These are phyloP conservation scores for Chrysolina americana DNA, from an alignment of 2,888 invertebrate genomes.

Conservation along the genomic window DNA sequence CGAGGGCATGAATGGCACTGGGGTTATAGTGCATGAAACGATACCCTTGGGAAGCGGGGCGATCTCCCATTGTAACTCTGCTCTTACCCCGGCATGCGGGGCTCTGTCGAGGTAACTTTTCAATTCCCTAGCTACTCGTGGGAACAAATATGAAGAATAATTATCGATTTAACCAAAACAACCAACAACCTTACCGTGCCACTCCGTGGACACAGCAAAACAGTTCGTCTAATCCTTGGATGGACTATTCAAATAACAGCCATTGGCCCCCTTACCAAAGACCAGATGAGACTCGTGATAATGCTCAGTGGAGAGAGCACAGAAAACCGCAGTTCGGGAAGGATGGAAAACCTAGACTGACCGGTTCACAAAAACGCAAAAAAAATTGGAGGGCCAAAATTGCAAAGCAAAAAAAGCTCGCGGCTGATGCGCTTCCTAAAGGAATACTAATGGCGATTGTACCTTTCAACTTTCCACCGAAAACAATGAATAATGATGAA, in stretches of 20 bases:
- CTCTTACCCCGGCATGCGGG: conserved; percentile 17
- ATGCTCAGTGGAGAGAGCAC: neutral
- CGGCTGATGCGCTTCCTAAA: neutral
- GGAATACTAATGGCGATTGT: no score
- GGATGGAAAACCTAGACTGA: neutral
- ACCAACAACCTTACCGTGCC: conserved; percentile 8
- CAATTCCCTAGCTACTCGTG: conserved; percentile 44
- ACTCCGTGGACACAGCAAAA: neutral
- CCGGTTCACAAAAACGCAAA: neutral
- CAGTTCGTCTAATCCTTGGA: neutral
- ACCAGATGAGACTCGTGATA: neutral
- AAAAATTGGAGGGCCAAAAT: neutral
- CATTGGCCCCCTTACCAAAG: neutral
- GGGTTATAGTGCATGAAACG: conserved; percentile 39
- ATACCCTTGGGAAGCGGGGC: conserved; percentile 42
- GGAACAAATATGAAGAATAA: conserved; percentile 37
- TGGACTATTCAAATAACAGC: neutral
- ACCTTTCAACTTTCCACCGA: no score
- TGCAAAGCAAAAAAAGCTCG: neutral
- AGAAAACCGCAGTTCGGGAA: no score
- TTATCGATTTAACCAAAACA: conserved; percentile 34
- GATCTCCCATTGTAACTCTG: conserved; percentile 37
- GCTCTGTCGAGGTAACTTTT: conserved; percentile 22
- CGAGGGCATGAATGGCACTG: no score
- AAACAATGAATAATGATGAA: no score